A percentile compares a stretch with the other conserved stretches of the same genome.
phyloP scores from a whole-genome alignment of 2,797 vertebrate species.

The Chelonia mydas region DNA sequence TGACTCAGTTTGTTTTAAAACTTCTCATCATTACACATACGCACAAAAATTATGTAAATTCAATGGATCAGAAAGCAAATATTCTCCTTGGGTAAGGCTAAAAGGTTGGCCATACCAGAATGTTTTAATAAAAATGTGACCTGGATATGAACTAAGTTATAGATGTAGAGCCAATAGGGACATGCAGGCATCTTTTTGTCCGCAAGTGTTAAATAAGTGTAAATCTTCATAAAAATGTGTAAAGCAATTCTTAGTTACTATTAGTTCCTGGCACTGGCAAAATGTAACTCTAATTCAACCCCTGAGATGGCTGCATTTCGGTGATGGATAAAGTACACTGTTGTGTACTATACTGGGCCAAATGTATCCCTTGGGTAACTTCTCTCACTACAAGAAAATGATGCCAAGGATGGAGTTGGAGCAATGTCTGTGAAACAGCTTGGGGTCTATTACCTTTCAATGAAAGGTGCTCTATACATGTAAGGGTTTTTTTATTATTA shows the following conservation, averaged over 20 bases:
- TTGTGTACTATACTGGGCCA: slow-evolving; percentile 21
- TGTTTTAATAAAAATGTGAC: slow-evolving; percentile 20
- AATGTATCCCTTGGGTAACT: slow-evolving; percentile 24
- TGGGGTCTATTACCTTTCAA: slow-evolving; percentile 46
- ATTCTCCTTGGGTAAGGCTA: slow-evolving; percentile 60
- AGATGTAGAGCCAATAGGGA: not conserved
- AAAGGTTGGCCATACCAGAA: slow-evolving; percentile 71
- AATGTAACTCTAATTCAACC: slow-evolving; percentile 10
- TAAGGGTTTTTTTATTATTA: slow-evolving; percentile 67
- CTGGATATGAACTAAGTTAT: slow-evolving; percentile 27
- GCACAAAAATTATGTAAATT: slow-evolving; percentile 72
- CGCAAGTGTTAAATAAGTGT: not conserved
- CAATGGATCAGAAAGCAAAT: slow-evolving; percentile 85
- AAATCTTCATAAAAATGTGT: slow-evolving; percentile 49
- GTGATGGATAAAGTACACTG: slow-evolving; percentile 1
- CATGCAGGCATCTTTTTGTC: not conserved
- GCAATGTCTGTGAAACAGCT: slow-evolving; percentile 34
- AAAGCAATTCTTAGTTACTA: slow-evolving; percentile 8
- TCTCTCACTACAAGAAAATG: not conserved
- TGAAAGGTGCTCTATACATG: slow-evolving; percentile 32
- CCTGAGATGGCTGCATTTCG: slow-evolving; percentile 30
- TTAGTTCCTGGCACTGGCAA: slow-evolving; percentile 37
- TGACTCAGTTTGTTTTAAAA: slow-evolving; percentile 79
- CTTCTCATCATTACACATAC: slow-evolving; percentile 77
- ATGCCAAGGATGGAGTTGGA: slow-evolving; percentile 39